phyloP scores from a whole-genome alignment of 2,113 vertebrate species.

The Paradoxurus hermaphroditus region DNA sequence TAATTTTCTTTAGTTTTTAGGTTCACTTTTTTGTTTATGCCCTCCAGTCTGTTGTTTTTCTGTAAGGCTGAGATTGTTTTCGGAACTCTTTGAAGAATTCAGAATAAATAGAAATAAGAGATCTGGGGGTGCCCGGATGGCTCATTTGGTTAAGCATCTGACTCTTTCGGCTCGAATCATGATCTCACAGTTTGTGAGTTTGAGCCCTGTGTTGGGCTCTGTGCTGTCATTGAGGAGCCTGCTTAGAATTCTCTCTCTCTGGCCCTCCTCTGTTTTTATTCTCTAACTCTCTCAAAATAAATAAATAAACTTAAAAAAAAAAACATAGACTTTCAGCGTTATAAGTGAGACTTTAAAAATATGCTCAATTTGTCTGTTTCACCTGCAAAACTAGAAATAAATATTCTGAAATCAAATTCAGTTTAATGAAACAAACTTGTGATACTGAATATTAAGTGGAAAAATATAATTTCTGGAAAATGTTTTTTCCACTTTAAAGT shows the following conservation, averaged over 20 bases:
- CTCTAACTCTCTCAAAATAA: too few species aligned
- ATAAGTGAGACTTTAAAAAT: background rate
- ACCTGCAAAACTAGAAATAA: background rate
- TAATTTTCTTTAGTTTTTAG: background rate
- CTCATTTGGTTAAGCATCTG: too few species aligned
- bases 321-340: background rate
- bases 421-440: background rate
- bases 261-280: too few species aligned
- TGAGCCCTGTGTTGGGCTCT: too few species aligned
- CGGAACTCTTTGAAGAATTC: conserved; percentile 15
- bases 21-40: background rate
- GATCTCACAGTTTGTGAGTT: too few species aligned
- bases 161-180: too few species aligned
- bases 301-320: too few species aligned
- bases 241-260: too few species aligned
- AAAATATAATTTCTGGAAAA: background rate
- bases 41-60: background rate
- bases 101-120: background rate
- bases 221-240: too few species aligned
- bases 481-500: conserved; percentile 18
- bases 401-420: background rate
- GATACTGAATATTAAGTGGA: background rate
- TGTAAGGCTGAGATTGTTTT: background rate
- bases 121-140: background rate
- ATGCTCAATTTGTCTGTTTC: background rate